These are phyloP conservation scores for Mongoloraphidia duomilia DNA, from an alignment of 2,888 invertebrate genomes.

Conservation along the genomic window DNA sequence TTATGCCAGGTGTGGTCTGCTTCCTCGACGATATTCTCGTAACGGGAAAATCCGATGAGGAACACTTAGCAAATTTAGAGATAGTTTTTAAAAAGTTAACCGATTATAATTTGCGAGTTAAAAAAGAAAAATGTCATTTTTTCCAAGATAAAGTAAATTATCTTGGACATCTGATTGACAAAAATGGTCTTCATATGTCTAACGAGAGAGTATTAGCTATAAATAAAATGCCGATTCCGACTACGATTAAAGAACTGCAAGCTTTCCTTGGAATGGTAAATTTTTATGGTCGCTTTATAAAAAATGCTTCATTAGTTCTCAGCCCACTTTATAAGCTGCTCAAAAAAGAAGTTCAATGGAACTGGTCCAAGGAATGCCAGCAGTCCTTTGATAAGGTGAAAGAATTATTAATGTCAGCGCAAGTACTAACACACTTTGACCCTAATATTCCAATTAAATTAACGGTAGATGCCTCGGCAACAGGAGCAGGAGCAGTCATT, in stretches of 20 bases:
- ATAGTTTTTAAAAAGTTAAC: slow-evolving; percentile 10
- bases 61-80: slow-evolving; percentile 6
- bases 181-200: slow-evolving; percentile 14
- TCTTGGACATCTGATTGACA: slow-evolving; percentile 15
- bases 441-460: too few relatives aligned
- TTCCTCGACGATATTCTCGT: slow-evolving; percentile 15
- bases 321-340: slow-evolving; percentile 7
- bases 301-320: slow-evolving; percentile 3
- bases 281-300: slow-evolving; percentile 10
- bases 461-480: too few relatives aligned
- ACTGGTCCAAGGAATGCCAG: too few relatives aligned
- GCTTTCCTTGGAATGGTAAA: slow-evolving; percentile 9
- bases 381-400: too few relatives aligned
- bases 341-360: too few relatives aligned
- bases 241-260: slow-evolving; percentile 7
- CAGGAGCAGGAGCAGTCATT: too few relatives aligned
- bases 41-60: slow-evolving; percentile 11
- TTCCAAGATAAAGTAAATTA: slow-evolving; percentile 11
- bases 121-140: slow-evolving; percentile 16
- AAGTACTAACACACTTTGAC: too few relatives aligned
- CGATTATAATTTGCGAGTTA: slow-evolving; percentile 13
- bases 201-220: slow-evolving; percentile 13
- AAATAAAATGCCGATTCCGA: slow-evolving; percentile 4
- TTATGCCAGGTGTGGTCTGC: too few relatives aligned
- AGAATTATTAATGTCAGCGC: too few relatives aligned